These are phyloP conservation scores for Gallinago solitaria DNA, from an alignment of 2,797 vertebrate genomes.

Conservation along the genomic window DNA sequence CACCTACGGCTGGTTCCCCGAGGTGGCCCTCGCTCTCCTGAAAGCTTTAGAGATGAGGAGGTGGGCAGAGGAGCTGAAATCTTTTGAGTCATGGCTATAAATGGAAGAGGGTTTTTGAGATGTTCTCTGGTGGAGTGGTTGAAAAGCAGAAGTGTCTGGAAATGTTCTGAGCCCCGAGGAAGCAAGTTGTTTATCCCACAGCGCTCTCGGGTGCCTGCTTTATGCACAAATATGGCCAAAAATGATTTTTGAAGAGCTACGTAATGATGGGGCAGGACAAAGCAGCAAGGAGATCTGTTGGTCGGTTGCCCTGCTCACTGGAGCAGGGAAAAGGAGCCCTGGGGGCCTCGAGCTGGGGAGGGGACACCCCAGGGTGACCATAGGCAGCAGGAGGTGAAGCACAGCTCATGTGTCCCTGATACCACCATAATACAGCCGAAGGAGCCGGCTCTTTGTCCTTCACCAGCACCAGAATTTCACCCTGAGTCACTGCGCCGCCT, in stretches of 20 bases:
- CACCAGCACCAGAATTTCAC: not conserved
- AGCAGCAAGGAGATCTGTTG: not conserved
- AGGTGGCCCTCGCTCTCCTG: not conserved
- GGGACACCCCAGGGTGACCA: not conserved
- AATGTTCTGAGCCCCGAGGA: not conserved
- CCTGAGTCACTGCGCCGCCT: accelerated
- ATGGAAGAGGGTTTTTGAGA: not conserved
- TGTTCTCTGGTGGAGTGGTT: not conserved
- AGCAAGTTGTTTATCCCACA: not conserved
- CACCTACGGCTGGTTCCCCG: accelerated
- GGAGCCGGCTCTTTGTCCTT: not conserved
- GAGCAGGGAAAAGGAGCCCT: not conserved
- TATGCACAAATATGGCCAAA: conserved; percentile 38
- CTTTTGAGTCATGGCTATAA: not conserved
- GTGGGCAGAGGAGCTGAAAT: not conserved
- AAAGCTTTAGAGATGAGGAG: not conserved
- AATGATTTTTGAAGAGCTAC: not conserved
- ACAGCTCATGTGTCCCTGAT: not conserved
- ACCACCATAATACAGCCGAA: not conserved
- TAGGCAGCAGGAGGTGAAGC: not conserved
- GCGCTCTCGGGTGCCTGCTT: not conserved
- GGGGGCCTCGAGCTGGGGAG: not conserved
- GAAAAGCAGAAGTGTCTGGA: not conserved
- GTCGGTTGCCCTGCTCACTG: not conserved
- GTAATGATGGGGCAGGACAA: not conserved